Percentiles rank a stretch among this genome's conserved stretches.
Conservation (phyloP, 2,888 invertebrate genomes). For the Lacanobia wlatinum region DNA sequence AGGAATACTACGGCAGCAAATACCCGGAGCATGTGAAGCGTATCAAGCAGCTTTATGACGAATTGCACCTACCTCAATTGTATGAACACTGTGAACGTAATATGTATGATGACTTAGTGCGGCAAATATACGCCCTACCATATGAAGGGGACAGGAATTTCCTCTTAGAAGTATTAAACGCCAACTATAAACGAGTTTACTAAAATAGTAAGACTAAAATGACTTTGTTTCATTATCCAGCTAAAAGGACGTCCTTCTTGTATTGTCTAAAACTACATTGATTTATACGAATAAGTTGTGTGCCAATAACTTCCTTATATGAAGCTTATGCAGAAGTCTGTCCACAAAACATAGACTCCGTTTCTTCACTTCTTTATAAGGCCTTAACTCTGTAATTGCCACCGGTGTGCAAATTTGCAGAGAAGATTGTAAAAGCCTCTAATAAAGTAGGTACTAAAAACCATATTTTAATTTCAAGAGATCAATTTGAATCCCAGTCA, state of each 20-base stretch:
- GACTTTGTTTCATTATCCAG: too few relatives aligned
- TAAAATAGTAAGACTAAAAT: too few relatives aligned
- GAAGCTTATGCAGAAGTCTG: too few relatives aligned
- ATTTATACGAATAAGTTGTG: background rate
- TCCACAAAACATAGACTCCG: too few relatives aligned
- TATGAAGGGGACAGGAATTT: conserved; percentile 12
- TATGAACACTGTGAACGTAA: conserved; percentile 16
- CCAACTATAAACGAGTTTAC: conserved; percentile 10
- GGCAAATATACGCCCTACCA: conserved; percentile 17
- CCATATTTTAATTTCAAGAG: too few relatives aligned
- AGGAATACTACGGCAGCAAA: conserved; percentile 93
- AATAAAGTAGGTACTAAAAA: too few relatives aligned
- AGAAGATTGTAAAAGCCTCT: background rate
- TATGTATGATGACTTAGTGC: conserved; percentile 20
- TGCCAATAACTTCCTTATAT: background rate
- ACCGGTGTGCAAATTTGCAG: too few relatives aligned
- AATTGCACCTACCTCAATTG: conserved; percentile 89
- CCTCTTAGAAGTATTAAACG: conserved; percentile 15
- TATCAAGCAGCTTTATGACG: conserved; percentile 82
- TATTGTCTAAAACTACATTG: background rate
- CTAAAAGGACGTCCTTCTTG: background rate
- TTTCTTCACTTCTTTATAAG: too few relatives aligned
- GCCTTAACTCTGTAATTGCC: too few relatives aligned
- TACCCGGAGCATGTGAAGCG: conserved; percentile 91
- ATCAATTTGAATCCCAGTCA: background rate